Conservation (phyloP, 2,797 vertebrate species). For the Spondyliosoma cantharus region DNA sequence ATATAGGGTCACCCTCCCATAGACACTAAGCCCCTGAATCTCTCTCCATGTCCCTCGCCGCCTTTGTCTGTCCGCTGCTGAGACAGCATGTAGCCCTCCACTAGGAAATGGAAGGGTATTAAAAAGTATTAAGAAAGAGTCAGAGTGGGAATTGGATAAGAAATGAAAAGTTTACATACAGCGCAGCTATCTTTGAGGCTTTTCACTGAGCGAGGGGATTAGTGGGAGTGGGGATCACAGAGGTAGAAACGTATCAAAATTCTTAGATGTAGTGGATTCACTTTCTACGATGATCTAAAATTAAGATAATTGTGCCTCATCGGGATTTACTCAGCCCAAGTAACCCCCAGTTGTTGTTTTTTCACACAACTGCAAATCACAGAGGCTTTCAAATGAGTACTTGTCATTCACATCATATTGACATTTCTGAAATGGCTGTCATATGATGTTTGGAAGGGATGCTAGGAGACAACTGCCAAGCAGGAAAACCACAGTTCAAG, state of each 20-base stretch:
- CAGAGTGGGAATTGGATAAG: constrained; percentile 71
- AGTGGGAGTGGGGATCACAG: constrained; percentile 33
- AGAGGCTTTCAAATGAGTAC: too few relatives aligned
- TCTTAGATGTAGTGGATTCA: constrained; percentile 8
- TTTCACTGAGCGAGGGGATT: constrained; percentile 68
- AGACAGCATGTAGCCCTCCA: constrained; percentile 73
- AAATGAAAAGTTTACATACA: constrained; percentile 73
- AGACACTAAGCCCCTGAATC: constrained; percentile 74
- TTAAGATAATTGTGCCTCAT: constrained; percentile 13
- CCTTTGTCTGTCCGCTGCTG: constrained; percentile 76
- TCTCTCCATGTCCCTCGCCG: constrained; percentile 58
- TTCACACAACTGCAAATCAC: too few relatives aligned
- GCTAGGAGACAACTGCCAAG: too few relatives aligned
- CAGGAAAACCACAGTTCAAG: too few relatives aligned
- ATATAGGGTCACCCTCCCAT: constrained; percentile 76
- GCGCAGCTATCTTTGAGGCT: constrained; percentile 57
- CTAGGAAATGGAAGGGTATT: constrained; percentile 68
- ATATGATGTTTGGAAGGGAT: too few relatives aligned
- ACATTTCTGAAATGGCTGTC: too few relatives aligned
- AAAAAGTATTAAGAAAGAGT: constrained; percentile 72
- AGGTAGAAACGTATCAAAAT: constrained; percentile 40
- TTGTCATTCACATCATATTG: too few relatives aligned
- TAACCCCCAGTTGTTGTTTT: too few relatives aligned
- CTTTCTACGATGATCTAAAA: constrained; percentile 21
- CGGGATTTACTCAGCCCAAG: neutral